Percentiles rank a stretch among this genome's conserved stretches.
phyloP scores from a whole-genome alignment of 92 coral and sea anemone species.

The Parazoanthus darwini region DNA sequence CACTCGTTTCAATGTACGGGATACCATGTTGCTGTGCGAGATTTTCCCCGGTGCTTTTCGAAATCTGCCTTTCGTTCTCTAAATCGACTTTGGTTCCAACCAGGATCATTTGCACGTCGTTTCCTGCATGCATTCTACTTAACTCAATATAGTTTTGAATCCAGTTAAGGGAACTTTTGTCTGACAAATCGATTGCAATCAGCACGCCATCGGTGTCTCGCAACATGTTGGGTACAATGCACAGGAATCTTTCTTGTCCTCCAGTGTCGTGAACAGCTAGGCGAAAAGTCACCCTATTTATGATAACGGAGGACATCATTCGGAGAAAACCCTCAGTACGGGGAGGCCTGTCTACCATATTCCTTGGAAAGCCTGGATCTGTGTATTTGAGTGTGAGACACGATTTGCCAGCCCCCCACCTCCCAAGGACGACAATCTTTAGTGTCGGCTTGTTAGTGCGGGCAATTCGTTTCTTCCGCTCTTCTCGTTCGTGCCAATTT shows the following conservation, averaged over 20 bases:
- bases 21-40: conserved; percentile 28
- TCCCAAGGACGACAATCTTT: conserved; percentile 31
- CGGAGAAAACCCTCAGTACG: conserved; percentile 28
- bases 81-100: conserved; percentile 52
- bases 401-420: conserved; percentile 52
- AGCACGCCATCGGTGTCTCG: conserved; percentile 52
- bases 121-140: conserved; percentile 25
- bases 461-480: conserved; percentile 42
- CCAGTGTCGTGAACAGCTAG: conserved; percentile 46
- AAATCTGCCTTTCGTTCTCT: conserved; percentile 20
- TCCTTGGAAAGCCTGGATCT: conserved; percentile 42
- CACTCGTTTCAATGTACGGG: conserved; percentile 51
- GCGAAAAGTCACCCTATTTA: background rate
- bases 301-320: conserved; percentile 4
- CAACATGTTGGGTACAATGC: conserved; percentile 51
- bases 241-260: conserved; percentile 53
- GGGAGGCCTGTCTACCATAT: background rate
- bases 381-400: conserved; percentile 39
- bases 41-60: conserved; percentile 19
- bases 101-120: conserved; percentile 41
- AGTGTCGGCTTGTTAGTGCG: background rate
- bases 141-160: conserved; percentile 21
- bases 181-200: conserved; percentile 43
- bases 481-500: conserved; percentile 33
- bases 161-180: conserved; percentile 24